Evolutionary conservation across 2,113 vertebrate species (phyloP).

Genomic region (Chaetura pelagica): DNA sequence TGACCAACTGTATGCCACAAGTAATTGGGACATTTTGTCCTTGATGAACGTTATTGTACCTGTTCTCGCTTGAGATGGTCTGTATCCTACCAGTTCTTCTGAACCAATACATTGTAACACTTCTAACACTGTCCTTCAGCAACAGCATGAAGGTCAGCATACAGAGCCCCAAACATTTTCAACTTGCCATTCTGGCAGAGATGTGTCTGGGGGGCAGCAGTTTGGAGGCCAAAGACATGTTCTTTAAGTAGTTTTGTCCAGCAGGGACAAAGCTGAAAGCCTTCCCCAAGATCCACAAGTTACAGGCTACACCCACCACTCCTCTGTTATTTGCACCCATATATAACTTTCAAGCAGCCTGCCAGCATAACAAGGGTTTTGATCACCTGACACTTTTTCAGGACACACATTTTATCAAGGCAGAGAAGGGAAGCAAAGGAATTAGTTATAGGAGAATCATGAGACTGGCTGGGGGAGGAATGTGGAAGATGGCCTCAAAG

Average conservation of each 20-base stretch:
- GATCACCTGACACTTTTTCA: neutral
- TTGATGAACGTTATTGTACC: neutral
- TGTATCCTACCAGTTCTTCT: fast-evolving
- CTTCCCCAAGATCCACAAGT: neutral
- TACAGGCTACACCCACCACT: neutral
- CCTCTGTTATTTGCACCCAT: no score
- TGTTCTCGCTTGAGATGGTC: neutral
- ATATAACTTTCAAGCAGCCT: neutral
- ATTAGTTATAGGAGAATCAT: neutral
- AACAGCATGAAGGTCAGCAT: neutral
- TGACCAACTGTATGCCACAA: neutral
- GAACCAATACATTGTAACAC: neutral
- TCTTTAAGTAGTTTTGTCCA: neutral
- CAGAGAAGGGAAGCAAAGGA: neutral
- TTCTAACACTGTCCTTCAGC: neutral
- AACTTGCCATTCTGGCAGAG: neutral
- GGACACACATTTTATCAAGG: neutral
- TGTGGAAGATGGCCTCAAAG: neutral
- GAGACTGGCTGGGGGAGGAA: neutral
- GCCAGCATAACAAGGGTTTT: neutral
- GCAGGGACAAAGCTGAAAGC: fast-evolving
- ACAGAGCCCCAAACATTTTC: neutral
- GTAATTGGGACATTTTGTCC: neutral
- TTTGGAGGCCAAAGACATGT: neutral
- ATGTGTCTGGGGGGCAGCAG: neutral